Evolutionary conservation across 2,113 vertebrate species (phyloP).

Genomic region (Narcine bancroftii): DNA sequence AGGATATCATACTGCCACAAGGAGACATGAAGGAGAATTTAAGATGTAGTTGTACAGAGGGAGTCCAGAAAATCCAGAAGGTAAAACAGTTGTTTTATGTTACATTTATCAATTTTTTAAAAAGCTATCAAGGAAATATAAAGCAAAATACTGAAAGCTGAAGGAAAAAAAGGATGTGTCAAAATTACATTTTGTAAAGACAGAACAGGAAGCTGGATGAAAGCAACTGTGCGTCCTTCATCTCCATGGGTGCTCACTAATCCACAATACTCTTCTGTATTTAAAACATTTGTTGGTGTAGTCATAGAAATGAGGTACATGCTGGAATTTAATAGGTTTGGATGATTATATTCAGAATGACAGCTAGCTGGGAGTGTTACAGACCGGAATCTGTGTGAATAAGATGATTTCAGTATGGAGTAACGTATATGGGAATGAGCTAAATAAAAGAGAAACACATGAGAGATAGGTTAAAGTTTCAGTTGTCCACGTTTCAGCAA

Average conservation of each 20-base stretch:
- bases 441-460: neutral
- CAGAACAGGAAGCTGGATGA: neutral
- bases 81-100: neutral
- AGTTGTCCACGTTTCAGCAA: neutral
- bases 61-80: neutral
- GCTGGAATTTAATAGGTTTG: neutral
- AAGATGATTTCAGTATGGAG: neutral
- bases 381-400: neutral
- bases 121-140: neutral
- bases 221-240: no score
- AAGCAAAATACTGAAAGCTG: neutral
- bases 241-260: neutral
- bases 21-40: neutral
- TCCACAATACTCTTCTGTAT: no score
- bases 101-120: neutral
- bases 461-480: neutral
- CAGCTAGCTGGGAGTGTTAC: neutral
- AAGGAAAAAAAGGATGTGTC: neutral
- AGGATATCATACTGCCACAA: neutral
- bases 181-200: neutral
- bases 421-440: neutral
- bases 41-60: neutral
- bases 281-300: neutral
- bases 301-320: neutral
- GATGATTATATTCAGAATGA: neutral